phyloP scores from a whole-genome alignment of 2,888 invertebrate genomes.

The Prenolepis imparis region DNA sequence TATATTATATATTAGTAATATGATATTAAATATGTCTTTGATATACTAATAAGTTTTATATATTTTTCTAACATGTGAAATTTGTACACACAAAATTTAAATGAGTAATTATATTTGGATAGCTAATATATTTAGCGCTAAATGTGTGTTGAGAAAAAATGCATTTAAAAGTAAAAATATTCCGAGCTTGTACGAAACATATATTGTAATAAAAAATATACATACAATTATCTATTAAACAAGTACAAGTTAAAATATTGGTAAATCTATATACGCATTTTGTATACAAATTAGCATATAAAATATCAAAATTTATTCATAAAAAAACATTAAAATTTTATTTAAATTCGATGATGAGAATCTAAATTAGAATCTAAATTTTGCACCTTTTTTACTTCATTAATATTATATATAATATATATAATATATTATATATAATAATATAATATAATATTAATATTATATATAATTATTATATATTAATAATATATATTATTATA shows the following conservation, averaged over 20 bases:
- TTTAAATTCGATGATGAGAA: conserved; percentile 1
- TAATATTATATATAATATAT: background rate
- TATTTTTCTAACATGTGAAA: background rate
- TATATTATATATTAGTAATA: too few species aligned
- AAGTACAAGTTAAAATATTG: conserved; percentile 23
- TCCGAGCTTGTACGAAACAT: conserved; percentile 1
- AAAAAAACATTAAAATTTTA: background rate
- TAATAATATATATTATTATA: too few species aligned
- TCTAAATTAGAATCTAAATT: too few species aligned
- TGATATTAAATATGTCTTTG: background rate
- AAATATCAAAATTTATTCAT: background rate
- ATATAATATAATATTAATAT: background rate
- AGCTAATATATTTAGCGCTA: background rate
- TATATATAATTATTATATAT: too few species aligned
- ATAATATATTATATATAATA: too few species aligned
- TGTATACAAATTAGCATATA: background rate
- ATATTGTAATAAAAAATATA: conserved; percentile 18
- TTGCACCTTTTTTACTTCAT: too few species aligned
- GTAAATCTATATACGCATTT: background rate
- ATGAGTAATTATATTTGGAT: background rate
- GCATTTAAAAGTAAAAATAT: conserved; percentile 9
- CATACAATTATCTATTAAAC: background rate
- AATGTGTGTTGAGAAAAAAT: background rate
- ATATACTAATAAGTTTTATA: background rate
- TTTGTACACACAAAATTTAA: background rate